These are phyloP conservation scores for Ethmia dodecea DNA, from an alignment of 2,888 invertebrate genomes.

Conservation along the genomic window DNA sequence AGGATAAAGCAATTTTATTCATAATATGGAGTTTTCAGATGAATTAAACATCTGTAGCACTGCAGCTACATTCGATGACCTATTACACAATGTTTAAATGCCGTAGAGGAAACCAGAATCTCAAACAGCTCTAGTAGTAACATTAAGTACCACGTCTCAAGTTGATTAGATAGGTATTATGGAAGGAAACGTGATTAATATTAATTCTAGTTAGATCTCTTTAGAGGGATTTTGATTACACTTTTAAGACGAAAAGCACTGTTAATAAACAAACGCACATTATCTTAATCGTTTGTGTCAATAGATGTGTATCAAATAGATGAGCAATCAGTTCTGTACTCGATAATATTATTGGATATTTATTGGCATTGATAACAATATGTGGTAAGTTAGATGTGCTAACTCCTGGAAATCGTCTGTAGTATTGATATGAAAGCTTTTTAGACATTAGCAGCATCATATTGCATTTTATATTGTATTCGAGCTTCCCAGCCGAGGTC, in stretches of 20 bases:
- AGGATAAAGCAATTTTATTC: too few species aligned
- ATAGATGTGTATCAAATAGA: conserved; percentile 52
- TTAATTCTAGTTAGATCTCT: too few species aligned
- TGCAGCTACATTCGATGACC: conserved; percentile 13
- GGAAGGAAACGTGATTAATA: too few species aligned
- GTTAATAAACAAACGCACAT: background rate
- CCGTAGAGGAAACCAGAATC: too few species aligned
- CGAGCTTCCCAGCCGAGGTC: conserved; percentile 47
- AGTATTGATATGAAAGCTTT: conserved; percentile 60
- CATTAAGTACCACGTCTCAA: too few species aligned
- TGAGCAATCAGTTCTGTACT: conserved; percentile 35
- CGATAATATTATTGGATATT: conserved; percentile 51
- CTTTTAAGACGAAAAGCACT: too few species aligned
- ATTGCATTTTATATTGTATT: conserved; percentile 51
- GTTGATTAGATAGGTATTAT: too few species aligned
- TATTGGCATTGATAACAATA: conserved; percentile 56
- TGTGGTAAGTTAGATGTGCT: conserved; percentile 71
- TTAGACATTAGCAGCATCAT: conserved; percentile 67
- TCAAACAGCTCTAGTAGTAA: too few species aligned
- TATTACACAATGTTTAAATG: background rate
- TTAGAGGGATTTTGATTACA: too few species aligned
- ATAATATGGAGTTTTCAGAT: too few species aligned
- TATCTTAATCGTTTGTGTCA: conserved; percentile 34
- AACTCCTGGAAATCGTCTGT: conserved; percentile 48
- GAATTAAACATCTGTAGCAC: conserved; percentile 18